Base-by-base conservation (phyloP, 2,113 vertebrate species). In the Protomyctophum bolini region DNA sequence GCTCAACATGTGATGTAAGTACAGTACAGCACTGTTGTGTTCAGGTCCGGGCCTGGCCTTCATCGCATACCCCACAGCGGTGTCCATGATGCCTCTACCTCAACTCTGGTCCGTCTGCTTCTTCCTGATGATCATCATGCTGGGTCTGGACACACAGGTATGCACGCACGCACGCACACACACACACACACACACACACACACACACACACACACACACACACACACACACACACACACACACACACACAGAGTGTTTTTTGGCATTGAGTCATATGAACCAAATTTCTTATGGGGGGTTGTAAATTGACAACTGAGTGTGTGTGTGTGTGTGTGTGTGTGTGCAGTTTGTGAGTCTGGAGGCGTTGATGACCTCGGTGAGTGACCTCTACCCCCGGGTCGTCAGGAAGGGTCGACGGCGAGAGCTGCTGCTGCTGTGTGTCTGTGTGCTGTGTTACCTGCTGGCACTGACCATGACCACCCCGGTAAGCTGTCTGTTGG, bases 111-210 rank as follows among this genome's bases (percentile, higher is more conserved):
- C 96, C 0, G 94, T 95, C 70, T 98, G 92, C 89, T 98, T 98
- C 93, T 97, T 98, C 92, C 87, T 97, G 87, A 98, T 98, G 96
- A 92, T 98, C 51, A 94, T 98, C 81, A 94, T 98, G 88, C 91
- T 98, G 89, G 96, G 96, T 12, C 92, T 98, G 87, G 97, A 93
- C 88, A 93, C 91, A 8, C 91, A 92, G 89, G 92, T 92, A 0
- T 59, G 63, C 50, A 55, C 14, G 55, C 10, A 3, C 45, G 58
- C 60, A 74, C 70, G 14, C 10, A 0, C 41, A 7, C 45, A 48
- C 28, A 33, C 33, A 54, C n/a, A 14, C 48, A 68, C 46, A 49
- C 14, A 68, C 6, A 11, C 56, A 68, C 50, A 52, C 50, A 10
- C 7, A 52, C 50, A 52, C 4, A 52, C 9, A 52, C 50, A 41